A percentile compares a stretch with the other conserved stretches of the same genome.
Evolutionary conservation across 2,888 invertebrate species (phyloP).

Genomic region (Pheosia tremula): DNA sequence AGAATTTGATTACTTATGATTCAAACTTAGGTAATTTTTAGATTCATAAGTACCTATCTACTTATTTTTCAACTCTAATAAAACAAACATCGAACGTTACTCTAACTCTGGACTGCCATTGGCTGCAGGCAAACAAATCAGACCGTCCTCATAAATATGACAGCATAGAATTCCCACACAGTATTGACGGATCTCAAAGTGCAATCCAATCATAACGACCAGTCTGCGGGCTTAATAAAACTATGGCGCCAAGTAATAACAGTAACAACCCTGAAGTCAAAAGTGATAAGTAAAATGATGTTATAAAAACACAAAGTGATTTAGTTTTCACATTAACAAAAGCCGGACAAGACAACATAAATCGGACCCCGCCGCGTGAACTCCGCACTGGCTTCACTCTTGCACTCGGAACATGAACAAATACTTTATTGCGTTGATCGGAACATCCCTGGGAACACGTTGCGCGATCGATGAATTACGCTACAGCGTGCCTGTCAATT

Average conservation of each 20-base stretch:
- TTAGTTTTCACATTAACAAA: slow-evolving; percentile 80
- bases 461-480: slow-evolving; percentile 67
- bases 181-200: slow-evolving; percentile 3
- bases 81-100: background rate
- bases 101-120: background rate
- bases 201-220: slow-evolving; percentile 3
- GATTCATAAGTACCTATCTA: too few species aligned
- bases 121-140: background rate
- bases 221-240: background rate
- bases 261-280: slow-evolving; percentile 12
- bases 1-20: too few species aligned
- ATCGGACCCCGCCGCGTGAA: slow-evolving; percentile 73
- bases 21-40: too few species aligned
- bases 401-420: slow-evolving; percentile 57
- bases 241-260: slow-evolving; percentile 7
- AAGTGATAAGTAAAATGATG: slow-evolving; percentile 40
- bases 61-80: too few species aligned
- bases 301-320: slow-evolving; percentile 57
- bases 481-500: slow-evolving; percentile 75
- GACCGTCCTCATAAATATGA: background rate
- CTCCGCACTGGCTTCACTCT: slow-evolving; percentile 54
- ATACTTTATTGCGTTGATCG: slow-evolving; percentile 73
- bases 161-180: background rate
- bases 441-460: slow-evolving; percentile 64
- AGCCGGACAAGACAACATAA: slow-evolving; percentile 76